phyloP scores from a whole-genome alignment of 1,140 invertebrate species.

The Centruroides vittatus region DNA sequence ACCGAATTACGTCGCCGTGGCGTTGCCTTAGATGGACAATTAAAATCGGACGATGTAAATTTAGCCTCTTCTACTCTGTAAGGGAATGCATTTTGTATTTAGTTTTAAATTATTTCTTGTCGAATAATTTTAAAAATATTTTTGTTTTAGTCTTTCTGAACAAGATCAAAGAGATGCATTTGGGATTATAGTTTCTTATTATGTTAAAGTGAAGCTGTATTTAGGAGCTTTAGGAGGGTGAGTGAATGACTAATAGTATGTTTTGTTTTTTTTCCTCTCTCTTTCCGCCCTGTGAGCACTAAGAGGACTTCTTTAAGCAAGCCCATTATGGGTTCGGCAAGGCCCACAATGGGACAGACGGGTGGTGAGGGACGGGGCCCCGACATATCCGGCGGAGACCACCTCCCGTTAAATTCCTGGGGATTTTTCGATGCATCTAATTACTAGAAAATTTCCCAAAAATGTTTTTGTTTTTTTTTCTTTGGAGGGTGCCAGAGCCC shows the following conservation, averaged over 20 bases:
- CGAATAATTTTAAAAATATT: background rate
- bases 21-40: conserved; percentile 12
- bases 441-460: no score
- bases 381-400: no score
- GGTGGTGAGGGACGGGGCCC: no score
- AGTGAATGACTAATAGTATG: background rate
- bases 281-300: no score
- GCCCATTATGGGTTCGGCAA: no score
- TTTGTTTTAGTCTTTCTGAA: conserved; percentile 2
- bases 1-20: background rate
- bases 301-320: no score
- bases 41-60: conserved; percentile 5
- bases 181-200: conserved; percentile 78
- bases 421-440: no score
- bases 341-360: no score
- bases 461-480: no score
- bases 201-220: conserved; percentile 88
- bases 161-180: conserved; percentile 64
- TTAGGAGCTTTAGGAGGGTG: conserved; percentile 74
- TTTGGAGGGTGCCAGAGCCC: no score
- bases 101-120: background rate
- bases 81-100: background rate
- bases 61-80: conserved; percentile 17
- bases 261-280: background rate
- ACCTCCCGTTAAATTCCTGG: no score